Base-by-base conservation (phyloP, 1,140 invertebrate genomes). In the Penaeus chinensis region DNA sequence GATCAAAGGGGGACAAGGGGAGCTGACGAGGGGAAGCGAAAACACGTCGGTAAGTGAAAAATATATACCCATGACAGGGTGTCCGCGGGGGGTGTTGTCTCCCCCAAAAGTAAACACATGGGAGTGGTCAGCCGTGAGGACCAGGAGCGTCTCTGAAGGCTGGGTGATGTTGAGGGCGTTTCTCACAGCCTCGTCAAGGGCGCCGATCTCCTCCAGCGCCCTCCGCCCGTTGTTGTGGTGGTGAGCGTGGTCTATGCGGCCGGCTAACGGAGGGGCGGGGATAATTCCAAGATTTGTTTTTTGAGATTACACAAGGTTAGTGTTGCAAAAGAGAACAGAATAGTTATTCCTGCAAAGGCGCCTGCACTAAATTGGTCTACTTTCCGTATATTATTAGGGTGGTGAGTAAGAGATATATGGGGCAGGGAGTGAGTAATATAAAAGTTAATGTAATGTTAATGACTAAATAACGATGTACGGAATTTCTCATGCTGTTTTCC, bases 121-220 rank as follows among this genome's bases (percentile, higher is more conserved):
- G 11, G 95, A 95, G 92, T 97, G 96, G 92, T 97, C 96, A 1
- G 96, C 94, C 0, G 96, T 96, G 18, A 97, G 95, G 5, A 97
- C 94, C 2, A 96, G 93, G 11, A 97, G 92, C 0, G 96, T 97
- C 65, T 97, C 95, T 0, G 95, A 93, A 62, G 93, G 93, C 90
- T 95, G 94, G 13, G 96, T 95, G 91, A 96, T 92, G 18, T 94
- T 93, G 85, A 96, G 91, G 0, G 96, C 95, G 18, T 93, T 94
- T 90, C 94, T 92, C 16, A 97, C 93, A 0, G 96, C 95, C 65
- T 95, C 94, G 78, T 96, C 95, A 82, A 97, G 93, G 66, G 96
- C 95, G 3, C 95, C 93, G 0, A 96, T 96, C 91, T 97, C 96
- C 91, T 96, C 95, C 8, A 97, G 91, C 0, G 96, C 96, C 87